Percentiles rank a stretch among this genome's conserved stretches.
Evolutionary conservation across 2,797 vertebrate genomes (phyloP).

Genomic region (Dermochelys coriacea): DNA sequence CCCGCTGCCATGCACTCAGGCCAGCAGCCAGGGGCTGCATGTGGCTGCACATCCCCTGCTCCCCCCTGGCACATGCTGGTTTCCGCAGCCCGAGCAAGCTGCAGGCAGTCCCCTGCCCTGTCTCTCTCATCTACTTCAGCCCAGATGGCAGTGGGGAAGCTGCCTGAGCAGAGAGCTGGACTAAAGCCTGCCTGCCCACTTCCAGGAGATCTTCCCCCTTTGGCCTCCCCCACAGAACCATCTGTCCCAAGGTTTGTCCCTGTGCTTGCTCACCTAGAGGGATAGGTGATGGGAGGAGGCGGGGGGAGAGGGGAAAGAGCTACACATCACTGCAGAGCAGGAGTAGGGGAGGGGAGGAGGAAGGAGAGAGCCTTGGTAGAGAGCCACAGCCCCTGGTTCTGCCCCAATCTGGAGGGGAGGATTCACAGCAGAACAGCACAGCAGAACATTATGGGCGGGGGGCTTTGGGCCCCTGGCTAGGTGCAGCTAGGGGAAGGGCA

Average conservation of each 20-base stretch:
- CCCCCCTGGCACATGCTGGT: conserved; percentile 46
- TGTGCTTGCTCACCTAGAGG: background rate
- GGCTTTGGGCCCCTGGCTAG: background rate
- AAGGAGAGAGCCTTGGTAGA: background rate
- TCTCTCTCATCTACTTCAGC: conserved; percentile 32
- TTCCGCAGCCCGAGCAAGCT: conserved; percentile 1
- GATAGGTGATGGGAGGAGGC: background rate
- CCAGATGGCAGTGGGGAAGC: conserved; percentile 17
- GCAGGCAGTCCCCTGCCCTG: background rate
- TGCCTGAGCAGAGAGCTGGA: background rate
- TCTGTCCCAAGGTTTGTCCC: background rate
- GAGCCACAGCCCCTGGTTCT: background rate
- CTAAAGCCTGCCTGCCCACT: background rate
- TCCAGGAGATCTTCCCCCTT: background rate
- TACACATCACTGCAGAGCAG: background rate
- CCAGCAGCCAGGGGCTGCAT: conserved; percentile 23
- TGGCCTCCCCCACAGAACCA: background rate
- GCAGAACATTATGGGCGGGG: background rate
- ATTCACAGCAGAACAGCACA: background rate
- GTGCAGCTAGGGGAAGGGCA: background rate
- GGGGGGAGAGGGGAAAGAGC: background rate
- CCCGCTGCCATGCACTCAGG: conserved; percentile 49
- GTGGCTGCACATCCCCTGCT: conserved; percentile 75
- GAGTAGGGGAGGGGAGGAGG: background rate
- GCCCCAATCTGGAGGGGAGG: background rate